Base-by-base conservation (phyloP, 2,888 invertebrate genomes). In the Paralinhomoeus sp. region DNA sequence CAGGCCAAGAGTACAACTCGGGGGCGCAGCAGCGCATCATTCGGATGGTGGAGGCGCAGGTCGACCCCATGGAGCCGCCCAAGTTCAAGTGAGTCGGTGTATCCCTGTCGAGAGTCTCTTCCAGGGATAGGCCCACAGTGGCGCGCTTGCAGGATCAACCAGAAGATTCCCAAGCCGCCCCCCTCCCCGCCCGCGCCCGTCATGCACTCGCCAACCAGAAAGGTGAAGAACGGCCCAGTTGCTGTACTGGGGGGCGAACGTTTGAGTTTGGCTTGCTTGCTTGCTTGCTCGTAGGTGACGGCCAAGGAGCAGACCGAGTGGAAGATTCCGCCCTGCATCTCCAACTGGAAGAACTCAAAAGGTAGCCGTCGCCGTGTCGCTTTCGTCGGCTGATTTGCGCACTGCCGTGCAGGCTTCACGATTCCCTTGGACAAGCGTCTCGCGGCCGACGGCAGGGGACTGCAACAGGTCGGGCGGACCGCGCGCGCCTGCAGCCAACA, bases 281-380 rank as follows among this genome's bases (percentile, higher is more conserved):
- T n/a, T n/a, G n/a, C n/a, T n/a, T n/a, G n/a, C n/a, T 37, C 18
- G 20, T 49, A 65, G 64, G 69, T 89, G 0, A 89, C 93, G 2
- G 91, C 91, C 0, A 91, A 93, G 61, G 97, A 99, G 62, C 97
- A 97, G 62, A 78, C 89, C 48, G 97, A 97, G 64, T 97, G 97
- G 97, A 93, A 93, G 67, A 80, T 82, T 52, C 97, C 97, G 9
- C 97, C 97, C 0, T 97, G 93, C 57, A 91, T 99, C 50, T 85
- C 84, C 0, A 97, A 97, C 62, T 99, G 97, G 97, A 97, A 97
- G 68, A 97, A 99, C 65, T 83, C 91, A 3, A 91, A 89, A 76
- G 79, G 73, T 55, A 53, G 18, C 13, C 24, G 24, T 40, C 48
- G 37, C 20, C 24, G 31, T 39, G 39, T 35, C 18, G 3, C 35